phyloP scores from a whole-genome alignment of 2,113 vertebrate genomes.

The Semnornis frantzii region DNA sequence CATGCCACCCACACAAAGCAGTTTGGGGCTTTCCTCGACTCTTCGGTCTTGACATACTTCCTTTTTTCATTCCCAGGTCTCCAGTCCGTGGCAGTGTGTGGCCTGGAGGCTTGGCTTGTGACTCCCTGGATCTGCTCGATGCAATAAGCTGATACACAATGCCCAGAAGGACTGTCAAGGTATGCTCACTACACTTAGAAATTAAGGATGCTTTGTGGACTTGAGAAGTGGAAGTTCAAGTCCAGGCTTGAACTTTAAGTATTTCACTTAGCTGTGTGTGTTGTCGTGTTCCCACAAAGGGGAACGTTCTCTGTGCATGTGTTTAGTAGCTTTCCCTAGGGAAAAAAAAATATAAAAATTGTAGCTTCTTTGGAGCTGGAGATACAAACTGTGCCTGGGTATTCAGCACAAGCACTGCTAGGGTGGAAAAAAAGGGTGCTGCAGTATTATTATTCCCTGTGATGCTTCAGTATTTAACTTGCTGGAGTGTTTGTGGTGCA shows the following conservation, averaged over 20 bases:
- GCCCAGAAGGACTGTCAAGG: not conserved
- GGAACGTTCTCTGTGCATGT: not conserved
- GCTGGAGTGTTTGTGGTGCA: not conserved
- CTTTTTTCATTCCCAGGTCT: not conserved
- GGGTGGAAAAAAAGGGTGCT: rapidly evolving
- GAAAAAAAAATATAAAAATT: not conserved
- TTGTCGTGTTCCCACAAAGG: not conserved
- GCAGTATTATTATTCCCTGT: rapidly evolving
- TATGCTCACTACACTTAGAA: not conserved
- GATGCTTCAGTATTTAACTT: rapidly evolving
- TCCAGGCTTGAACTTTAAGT: not conserved
- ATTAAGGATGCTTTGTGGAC: conserved; percentile 28
- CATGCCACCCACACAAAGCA: not conserved
- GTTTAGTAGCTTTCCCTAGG: not conserved
- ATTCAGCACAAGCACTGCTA: not conserved
- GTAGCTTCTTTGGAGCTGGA: not conserved
- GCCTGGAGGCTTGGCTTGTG: not conserved
- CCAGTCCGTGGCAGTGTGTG: not conserved
- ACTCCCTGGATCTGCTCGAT: not conserved
- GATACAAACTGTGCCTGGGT: not conserved
- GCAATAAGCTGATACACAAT: not conserved
- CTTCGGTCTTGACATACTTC: not conserved
- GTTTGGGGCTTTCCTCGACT: not conserved
- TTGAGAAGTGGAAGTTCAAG: conserved; percentile 26
- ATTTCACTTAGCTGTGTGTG: not conserved